Percentiles rank a stretch among this genome's conserved stretches.
Conservation (phyloP, 53 echinoderm and acorn worm genomes). For the Crossaster papposus region DNA sequence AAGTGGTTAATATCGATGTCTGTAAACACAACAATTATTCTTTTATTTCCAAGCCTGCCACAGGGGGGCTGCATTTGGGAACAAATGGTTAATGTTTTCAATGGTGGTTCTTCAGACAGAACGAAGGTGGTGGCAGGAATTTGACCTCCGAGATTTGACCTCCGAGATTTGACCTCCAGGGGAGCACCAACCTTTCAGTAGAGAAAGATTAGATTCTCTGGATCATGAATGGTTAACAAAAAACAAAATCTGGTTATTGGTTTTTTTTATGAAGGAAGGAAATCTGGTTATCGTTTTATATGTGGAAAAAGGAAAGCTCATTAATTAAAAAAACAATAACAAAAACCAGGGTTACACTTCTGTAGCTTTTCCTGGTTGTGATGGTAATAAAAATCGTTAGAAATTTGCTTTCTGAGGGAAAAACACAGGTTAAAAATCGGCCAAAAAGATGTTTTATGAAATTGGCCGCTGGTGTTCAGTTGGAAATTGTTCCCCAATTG, state of each 20-base stretch:
- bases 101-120: not conserved
- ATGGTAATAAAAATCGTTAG: too few species aligned
- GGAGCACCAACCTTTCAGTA: conserved; percentile 35
- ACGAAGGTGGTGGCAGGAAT: not conserved
- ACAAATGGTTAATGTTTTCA: conserved; percentile 29
- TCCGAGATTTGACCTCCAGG: too few species aligned
- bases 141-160: conserved; percentile 9
- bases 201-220: conserved; percentile 45
- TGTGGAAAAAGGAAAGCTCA: not conserved
- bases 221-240: not conserved
- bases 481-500: too few species aligned
- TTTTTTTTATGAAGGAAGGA: not conserved
- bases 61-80: conserved; percentile 15
- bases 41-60: not conserved
- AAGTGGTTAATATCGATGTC: conserved; percentile 11
- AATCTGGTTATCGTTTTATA: not conserved
- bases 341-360: not conserved
- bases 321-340: too few species aligned
- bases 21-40: not conserved
- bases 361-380: too few species aligned
- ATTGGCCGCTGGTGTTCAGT: too few species aligned
- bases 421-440: too few species aligned
- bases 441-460: too few species aligned
- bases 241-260: not conserved
- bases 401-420: too few species aligned